Evolutionary conservation across 2,113 vertebrate species (phyloP), one percentile per base, ranked within the genome.

Genomic region (Struthidea cinerea): DNA sequence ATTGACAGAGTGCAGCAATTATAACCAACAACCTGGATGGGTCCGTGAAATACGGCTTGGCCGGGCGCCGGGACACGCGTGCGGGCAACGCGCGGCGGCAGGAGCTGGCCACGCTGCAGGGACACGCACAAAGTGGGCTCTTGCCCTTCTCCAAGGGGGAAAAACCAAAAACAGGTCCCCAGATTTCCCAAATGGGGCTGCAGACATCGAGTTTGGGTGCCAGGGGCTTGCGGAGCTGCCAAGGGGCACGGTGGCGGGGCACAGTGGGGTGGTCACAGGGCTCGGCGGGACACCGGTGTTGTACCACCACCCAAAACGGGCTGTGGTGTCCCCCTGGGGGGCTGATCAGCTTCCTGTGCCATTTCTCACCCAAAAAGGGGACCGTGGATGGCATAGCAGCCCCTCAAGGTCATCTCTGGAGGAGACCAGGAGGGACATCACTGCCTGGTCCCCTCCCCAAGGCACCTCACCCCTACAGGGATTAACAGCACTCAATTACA

Each of bases 41-140:
- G 59, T 81, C 41, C 4, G 6, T 73, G 50, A 95, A 71, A 70
- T 8, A 28, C 1, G 0, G 32, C 56, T 22, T 53, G n/a, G 78
- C 32, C 0, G 0, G 27, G 30, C 2, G 2, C 37, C 0, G 0
- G 20, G 63, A 59, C 67, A 27, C 22, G 1, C 2, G 0, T 6
- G 67, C 0, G 0, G 64, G 15, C 22, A 60, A 30, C 0, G 0
- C 0, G 0, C 0, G 30, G 32, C 8, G 69, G 50, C 75, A 81
- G 80, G 61, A 32, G 9, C n/a, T 2, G 2, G 55, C 32, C 63
- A 55, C 0, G 1, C 57, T 19, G 17, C 59, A 79, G 57, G 37
- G 42, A 78, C 24, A 64, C 23, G 41, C 50, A 28, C 46, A 20
- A 27, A 21, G 30, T 1, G 13, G 42, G 39, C 35, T 44, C 80